Conservation (phyloP, 1,140 invertebrate genomes). For the Penaeus chinensis region DNA sequence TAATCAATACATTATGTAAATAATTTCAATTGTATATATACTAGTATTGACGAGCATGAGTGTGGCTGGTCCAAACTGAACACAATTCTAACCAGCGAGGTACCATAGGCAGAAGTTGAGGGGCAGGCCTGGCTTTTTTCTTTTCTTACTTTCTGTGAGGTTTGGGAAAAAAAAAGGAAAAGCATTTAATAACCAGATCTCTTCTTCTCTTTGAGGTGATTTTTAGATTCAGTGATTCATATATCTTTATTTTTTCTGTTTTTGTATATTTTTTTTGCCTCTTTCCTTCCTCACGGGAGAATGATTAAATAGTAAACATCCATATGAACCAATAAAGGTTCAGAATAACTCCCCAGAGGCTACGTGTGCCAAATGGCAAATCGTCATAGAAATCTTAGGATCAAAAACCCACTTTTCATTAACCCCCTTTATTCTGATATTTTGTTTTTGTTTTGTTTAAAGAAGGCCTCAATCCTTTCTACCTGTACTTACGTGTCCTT, state of each 20-base stretch:
- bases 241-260: too few relatives aligned
- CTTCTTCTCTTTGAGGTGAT: too few relatives aligned
- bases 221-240: too few relatives aligned
- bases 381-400: constrained; percentile 15
- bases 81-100: constrained; percentile 28
- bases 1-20: constrained; percentile 40
- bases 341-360: constrained; percentile 5
- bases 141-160: background rate
- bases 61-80: constrained; percentile 54
- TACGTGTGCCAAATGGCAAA: constrained; percentile 48
- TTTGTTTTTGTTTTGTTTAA: background rate
- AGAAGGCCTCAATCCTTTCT: too few relatives aligned
- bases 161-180: background rate
- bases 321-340: background rate
- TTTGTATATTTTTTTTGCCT: too few relatives aligned
- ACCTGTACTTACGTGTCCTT: too few relatives aligned
- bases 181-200: too few relatives aligned
- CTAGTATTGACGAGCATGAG: constrained; percentile 27
- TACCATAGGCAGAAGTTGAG: background rate
- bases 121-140: background rate
- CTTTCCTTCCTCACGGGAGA: background rate
- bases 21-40: constrained; percentile 40
- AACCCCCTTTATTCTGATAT: background rate
- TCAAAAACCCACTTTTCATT: background rate
- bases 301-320: too few relatives aligned